Evolutionary conservation across 2,113 vertebrate species (phyloP).

Genomic region (Triplophysa dalaica): DNA sequence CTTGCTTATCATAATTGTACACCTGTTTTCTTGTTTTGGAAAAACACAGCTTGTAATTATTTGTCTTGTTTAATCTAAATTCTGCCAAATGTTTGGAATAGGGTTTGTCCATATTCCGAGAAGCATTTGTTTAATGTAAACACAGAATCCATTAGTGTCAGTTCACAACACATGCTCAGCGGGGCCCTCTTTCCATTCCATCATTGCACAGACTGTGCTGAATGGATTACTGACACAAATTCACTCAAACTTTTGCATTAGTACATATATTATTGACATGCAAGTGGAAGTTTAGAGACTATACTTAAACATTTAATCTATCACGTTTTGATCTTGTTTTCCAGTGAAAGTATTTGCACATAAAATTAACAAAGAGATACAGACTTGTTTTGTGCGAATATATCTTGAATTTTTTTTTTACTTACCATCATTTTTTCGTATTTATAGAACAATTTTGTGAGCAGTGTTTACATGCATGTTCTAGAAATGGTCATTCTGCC

Average conservation of each 20-base stretch:
- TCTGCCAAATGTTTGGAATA: slow-evolving; percentile 28
- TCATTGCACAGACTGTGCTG: slow-evolving; percentile 20
- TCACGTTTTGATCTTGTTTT: too few relatives aligned
- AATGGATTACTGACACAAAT: slow-evolving; percentile 42
- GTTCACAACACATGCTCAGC: slow-evolving; percentile 21
- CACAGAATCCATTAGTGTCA: slow-evolving; percentile 42
- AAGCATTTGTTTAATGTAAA: slow-evolving; percentile 25
- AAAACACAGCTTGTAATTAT: slow-evolving; percentile 48
- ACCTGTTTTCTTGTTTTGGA: slow-evolving; percentile 49
- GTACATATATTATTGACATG: slow-evolving; percentile 39
- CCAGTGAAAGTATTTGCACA: too few relatives aligned
- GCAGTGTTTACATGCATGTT: background rate
- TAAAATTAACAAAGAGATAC: too few relatives aligned
- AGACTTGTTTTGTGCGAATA: too few relatives aligned
- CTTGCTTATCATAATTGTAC: slow-evolving; percentile 54
- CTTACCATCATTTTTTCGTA: too few relatives aligned
- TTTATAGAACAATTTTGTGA: too few relatives aligned
- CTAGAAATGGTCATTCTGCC: slow-evolving; percentile 23
- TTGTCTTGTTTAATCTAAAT: slow-evolving; percentile 32
- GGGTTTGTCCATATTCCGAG: slow-evolving; percentile 6
- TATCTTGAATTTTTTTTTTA: too few relatives aligned
- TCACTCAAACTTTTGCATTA: slow-evolving; percentile 58
- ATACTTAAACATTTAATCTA: too few relatives aligned
- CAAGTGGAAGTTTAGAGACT: slow-evolving; percentile 1
- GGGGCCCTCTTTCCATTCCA: slow-evolving; percentile 8